phyloP scores from a whole-genome alignment of 2,888 invertebrate species.

The Macropis europaea region DNA sequence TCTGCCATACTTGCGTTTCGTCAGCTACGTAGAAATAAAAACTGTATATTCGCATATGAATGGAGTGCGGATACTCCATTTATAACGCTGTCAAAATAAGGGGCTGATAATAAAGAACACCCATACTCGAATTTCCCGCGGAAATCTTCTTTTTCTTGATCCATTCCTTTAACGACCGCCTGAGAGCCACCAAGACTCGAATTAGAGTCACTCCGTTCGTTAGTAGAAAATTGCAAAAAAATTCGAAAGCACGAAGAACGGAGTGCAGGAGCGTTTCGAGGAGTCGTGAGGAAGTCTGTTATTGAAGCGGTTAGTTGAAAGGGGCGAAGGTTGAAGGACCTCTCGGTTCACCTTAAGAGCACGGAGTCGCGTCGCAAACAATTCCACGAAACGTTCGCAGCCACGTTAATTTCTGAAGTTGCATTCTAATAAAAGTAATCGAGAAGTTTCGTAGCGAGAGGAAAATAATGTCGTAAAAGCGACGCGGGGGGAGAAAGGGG shows the following conservation, averaged over 20 bases:
- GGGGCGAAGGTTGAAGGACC: neutral
- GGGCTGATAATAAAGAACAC: too few species aligned
- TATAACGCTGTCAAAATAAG: too few species aligned
- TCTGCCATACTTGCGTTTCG: too few species aligned
- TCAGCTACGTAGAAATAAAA: too few species aligned
- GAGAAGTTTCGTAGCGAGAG: constrained; percentile 69
- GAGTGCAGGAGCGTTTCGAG: neutral
- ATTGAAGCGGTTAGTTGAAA: constrained; percentile 3
- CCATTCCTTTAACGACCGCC: too few species aligned
- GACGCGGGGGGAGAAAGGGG: constrained; percentile 15
- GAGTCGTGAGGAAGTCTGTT: constrained; percentile 17
- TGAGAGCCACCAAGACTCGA: too few species aligned
- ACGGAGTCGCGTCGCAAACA: constrained; percentile 39
- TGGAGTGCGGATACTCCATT: too few species aligned
- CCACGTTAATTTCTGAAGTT: constrained; percentile 69
- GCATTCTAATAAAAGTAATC: constrained; percentile 74
- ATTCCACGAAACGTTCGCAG: constrained; percentile 45
- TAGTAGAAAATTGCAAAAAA: too few species aligned
- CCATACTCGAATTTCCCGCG: too few species aligned
- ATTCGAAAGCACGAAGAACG: neutral
- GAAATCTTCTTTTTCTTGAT: too few species aligned
- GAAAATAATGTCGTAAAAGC: constrained; percentile 72
- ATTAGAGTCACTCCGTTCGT: too few species aligned
- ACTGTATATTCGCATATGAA: too few species aligned
- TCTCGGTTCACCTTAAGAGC: neutral